A percentile compares a stretch with the other conserved stretches of the same genome.
Conservation (phyloP, 2,888 invertebrate genomes). For the Stramonita haemastoma region DNA sequence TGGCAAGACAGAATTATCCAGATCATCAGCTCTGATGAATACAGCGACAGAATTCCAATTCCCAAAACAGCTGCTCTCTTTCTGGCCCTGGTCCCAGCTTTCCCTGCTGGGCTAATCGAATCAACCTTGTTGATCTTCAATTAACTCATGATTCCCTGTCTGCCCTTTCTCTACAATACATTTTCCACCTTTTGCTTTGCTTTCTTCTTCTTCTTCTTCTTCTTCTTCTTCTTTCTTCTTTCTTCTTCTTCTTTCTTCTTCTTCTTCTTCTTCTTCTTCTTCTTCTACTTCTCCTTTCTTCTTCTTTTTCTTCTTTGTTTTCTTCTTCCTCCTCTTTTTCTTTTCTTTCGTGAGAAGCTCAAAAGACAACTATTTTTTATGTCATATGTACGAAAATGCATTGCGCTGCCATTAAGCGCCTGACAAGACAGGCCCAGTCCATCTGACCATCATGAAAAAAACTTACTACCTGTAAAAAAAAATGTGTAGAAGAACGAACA, state of each 20-base stretch:
- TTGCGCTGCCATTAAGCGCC: no score
- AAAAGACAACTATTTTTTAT: no score
- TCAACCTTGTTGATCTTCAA: slow-evolving; percentile 41
- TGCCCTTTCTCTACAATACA: neutral
- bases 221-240: neutral
- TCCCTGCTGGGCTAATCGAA: slow-evolving; percentile 37
- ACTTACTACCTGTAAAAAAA: no score
- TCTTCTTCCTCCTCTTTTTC: neutral
- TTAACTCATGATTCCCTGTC: slow-evolving; percentile 39
- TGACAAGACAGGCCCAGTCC: no score
- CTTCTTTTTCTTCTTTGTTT: neutral
- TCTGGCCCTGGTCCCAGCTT: neutral
- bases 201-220: neutral
- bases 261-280: neutral
- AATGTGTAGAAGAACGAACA: no score
- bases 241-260: neutral
- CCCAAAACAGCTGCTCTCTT: neutral
- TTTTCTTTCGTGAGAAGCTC: no score
- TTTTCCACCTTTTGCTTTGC: neutral
- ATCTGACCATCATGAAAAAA: no score
- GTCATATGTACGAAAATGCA: no score
- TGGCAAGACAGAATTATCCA: neutral
- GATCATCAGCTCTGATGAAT: slow-evolving; percentile 10
- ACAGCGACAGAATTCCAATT: slow-evolving; percentile 16
- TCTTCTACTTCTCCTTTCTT: neutral